Percentiles rank a stretch among this genome's conserved stretches.
Evolutionary conservation across 1,140 invertebrate species (phyloP).

Genomic region (Aphidius ervi): DNA sequence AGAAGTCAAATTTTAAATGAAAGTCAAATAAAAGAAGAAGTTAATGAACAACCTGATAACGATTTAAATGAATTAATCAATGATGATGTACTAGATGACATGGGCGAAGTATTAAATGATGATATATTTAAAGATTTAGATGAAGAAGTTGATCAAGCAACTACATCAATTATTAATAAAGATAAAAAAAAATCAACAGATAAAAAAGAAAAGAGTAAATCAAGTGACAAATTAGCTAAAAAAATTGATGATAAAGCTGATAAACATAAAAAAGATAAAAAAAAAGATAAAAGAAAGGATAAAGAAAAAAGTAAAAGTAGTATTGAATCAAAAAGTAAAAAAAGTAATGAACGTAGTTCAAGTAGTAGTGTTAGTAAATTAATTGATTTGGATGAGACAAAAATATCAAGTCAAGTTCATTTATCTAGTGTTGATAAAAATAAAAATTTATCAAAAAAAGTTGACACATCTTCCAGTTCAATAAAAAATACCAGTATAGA

Average conservation of each 20-base stretch:
- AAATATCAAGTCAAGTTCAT: too few species aligned
- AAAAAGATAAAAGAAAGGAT: too few species aligned
- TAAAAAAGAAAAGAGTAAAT: neutral
- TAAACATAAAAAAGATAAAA: too few species aligned
- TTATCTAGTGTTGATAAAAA: too few species aligned
- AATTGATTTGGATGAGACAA: too few species aligned
- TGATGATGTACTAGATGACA: neutral
- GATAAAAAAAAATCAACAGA: neutral
- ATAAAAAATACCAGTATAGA: neutral
- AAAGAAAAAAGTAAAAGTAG: too few species aligned
- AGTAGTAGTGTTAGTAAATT: too few species aligned
- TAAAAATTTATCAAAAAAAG: too few species aligned
- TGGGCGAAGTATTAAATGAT: neutral
- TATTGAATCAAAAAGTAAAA: too few species aligned
- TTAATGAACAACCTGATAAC: neutral
- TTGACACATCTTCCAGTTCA: too few species aligned
- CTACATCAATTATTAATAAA: neutral
- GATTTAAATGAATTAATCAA: neutral
- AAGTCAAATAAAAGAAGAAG: conserved; percentile 5
- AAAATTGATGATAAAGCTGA: neutral
- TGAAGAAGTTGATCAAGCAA: neutral
- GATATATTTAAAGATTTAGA: neutral
- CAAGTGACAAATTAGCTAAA: neutral
- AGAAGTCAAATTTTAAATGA: conserved; percentile 5
- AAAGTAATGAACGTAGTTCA: too few species aligned